Evolutionary conservation across 64 coral and sea anemone species (phyloP).

Genomic region (Porites australiensis): DNA sequence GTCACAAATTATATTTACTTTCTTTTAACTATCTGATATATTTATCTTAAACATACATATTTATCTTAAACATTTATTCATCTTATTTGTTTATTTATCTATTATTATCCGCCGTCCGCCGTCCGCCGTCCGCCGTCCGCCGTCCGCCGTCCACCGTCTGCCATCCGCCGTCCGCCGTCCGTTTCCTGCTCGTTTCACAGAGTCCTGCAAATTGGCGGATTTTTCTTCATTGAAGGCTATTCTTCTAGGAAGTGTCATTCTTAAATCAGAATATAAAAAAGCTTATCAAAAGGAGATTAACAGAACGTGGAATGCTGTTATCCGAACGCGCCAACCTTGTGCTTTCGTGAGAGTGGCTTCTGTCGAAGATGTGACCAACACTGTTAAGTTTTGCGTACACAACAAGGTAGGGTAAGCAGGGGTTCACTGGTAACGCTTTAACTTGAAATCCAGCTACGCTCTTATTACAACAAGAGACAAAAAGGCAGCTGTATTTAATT

Average conservation of each 20-base stretch:
- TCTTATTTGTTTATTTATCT: too few species aligned
- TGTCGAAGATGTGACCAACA: constrained; percentile 40
- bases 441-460: neutral
- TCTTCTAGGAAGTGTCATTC: constrained; percentile 41
- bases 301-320: constrained; percentile 48
- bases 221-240: constrained; percentile 26
- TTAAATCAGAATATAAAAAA: constrained; percentile 10
- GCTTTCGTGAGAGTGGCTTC: constrained; percentile 46
- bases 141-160: too few species aligned
- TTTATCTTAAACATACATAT: too few species aligned
- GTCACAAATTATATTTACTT: too few species aligned
- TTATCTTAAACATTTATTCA: too few species aligned
- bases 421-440: neutral
- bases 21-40: too few species aligned
- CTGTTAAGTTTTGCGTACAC: constrained; percentile 53
- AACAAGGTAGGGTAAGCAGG: constrained; percentile 30
- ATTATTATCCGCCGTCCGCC: too few species aligned
- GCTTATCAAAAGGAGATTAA: constrained; percentile 44
- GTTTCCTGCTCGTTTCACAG: too few species aligned
- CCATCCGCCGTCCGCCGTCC: too few species aligned
- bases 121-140: too few species aligned
- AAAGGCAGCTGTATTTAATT: too few species aligned
- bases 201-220: neutral
- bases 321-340: neutral
- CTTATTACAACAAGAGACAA: too few species aligned